A percentile compares a stretch with the other conserved stretches of the same genome.
Conservation (phyloP, 2,888 invertebrate species). For the Drosophila macrospina region DNA sequence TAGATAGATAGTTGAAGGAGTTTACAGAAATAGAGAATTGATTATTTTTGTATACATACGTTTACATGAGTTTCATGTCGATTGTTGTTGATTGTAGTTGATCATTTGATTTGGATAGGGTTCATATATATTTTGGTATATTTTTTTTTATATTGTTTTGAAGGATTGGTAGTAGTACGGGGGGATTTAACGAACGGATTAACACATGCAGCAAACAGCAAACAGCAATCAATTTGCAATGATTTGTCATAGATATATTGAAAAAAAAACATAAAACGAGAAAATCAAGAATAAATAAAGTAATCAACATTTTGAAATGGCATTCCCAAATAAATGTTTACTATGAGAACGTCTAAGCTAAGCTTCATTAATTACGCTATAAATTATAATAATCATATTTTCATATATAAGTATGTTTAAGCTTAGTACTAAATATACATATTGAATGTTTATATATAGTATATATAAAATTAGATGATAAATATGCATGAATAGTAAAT, state of each 20-base stretch:
- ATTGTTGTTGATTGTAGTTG: slow-evolving; percentile 56
- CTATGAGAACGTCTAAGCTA: slow-evolving; percentile 34
- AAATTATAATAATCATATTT: slow-evolving; percentile 21
- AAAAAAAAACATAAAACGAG: slow-evolving; percentile 64
- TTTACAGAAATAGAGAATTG: slow-evolving; percentile 15
- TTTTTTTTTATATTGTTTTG: not conserved
- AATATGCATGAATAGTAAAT: slow-evolving; percentile 6
- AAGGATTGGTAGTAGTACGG: slow-evolving; percentile 37
- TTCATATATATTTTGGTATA: slow-evolving; percentile 8
- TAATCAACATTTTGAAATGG: slow-evolving; percentile 54
- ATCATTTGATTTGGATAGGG: slow-evolving; percentile 51
- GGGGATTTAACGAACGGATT: slow-evolving; percentile 28
- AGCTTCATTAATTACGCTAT: slow-evolving; percentile 44
- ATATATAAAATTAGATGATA: not conserved
- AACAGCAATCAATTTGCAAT: slow-evolving; percentile 69
- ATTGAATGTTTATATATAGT: not conserved
- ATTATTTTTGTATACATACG: slow-evolving; percentile 76
- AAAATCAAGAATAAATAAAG: slow-evolving; percentile 56
- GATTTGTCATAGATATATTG: slow-evolving; percentile 46
- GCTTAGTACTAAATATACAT: slow-evolving; percentile 28
- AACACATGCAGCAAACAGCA: slow-evolving; percentile 67
- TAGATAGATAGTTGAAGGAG: slow-evolving; percentile 1
- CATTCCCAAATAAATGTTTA: slow-evolving; percentile 55
- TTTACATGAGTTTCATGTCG: slow-evolving; percentile 76
- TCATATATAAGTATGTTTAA: slow-evolving; percentile 4